phyloP scores from a whole-genome alignment of 2,888 invertebrate genomes.

The Andrena bicolor region DNA sequence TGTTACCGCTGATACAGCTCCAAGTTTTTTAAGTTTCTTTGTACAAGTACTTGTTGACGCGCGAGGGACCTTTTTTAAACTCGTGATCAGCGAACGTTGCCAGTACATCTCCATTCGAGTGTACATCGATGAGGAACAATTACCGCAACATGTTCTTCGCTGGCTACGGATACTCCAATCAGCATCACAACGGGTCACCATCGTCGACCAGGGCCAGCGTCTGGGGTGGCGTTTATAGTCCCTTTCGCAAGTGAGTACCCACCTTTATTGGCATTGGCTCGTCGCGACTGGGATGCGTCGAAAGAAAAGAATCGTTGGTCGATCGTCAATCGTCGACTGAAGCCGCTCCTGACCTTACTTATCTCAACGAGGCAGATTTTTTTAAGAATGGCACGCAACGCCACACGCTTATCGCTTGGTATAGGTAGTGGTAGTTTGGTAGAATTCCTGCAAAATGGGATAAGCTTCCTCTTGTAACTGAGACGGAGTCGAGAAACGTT shows the following conservation, averaged over 20 bases:
- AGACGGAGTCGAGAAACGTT: background rate
- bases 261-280: background rate
- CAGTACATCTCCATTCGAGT: slow-evolving; percentile 23
- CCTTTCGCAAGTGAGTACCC: slow-evolving; percentile 82
- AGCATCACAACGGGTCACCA: slow-evolving; percentile 77
- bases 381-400: background rate
- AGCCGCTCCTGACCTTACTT: too few species aligned
- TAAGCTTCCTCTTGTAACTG: background rate
- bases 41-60: background rate
- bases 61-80: background rate
- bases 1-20: slow-evolving; percentile 6
- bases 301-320: background rate
- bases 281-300: background rate
- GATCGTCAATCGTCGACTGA: background rate
- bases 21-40: slow-evolving; percentile 21
- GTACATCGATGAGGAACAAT: slow-evolving; percentile 51
- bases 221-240: slow-evolving; percentile 80
- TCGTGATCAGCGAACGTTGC: background rate
- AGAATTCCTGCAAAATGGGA: background rate
- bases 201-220: slow-evolving; percentile 77
- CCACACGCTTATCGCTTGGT: background rate
- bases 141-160: slow-evolving; percentile 79
- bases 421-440: background rate
- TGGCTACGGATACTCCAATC: slow-evolving; percentile 77
- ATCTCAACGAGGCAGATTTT: background rate